Evolutionary conservation across 2,797 vertebrate genomes (phyloP), one percentile per base, ranked within the genome.

Genomic region (Enteromius afrohamiltoni): DNA sequence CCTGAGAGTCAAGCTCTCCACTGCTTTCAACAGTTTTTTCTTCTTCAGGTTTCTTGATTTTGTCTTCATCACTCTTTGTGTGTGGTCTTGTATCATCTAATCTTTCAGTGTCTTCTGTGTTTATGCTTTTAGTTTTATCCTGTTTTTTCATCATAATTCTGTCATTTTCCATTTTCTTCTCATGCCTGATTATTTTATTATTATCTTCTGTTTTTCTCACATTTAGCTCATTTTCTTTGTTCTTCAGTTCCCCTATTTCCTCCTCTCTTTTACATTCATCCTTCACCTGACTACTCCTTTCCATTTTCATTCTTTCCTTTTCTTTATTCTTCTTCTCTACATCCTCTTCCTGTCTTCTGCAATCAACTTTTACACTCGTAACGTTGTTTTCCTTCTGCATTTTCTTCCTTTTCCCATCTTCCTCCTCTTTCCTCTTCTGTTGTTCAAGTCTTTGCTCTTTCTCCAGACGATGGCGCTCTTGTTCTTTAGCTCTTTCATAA

Each of bases 401-500:
- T 34, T 40, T 17, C n/a, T 68, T 77, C 47, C 17, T 79, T 55
- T 67, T 85, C 47, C 23, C 47, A 31, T 47, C 71, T 58, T 68
- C 77, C 51, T 78, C 79, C 40, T 78, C 77, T 51, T 79, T 81
- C 42, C 62, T 76, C 58, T 7, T 70, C 62, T 79, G 70, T 51
- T 80, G 71, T 60, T 75, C 64, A 42, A 79, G 11, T 19, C 23
- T 73, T 10, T 73, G 51, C 47, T 83, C 83, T 37, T 14, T 83
- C 67, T 86, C 85, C 85, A 91, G 47, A 78, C 87, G 93, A 64
- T 93, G 21, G 8, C 69, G 90, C 70, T 88, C 85, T 67, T 37
- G 73, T 74, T 87, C 81, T 85, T 86, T 86, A 93, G 94, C 86
- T 53, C 31, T 90, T 74, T 86, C 80, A 23, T 82, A 83, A 49